A percentile compares a stretch with the other conserved stretches of the same genome.
phyloP scores from a whole-genome alignment of 2,113 vertebrate genomes.

The Elachura formosa region DNA sequence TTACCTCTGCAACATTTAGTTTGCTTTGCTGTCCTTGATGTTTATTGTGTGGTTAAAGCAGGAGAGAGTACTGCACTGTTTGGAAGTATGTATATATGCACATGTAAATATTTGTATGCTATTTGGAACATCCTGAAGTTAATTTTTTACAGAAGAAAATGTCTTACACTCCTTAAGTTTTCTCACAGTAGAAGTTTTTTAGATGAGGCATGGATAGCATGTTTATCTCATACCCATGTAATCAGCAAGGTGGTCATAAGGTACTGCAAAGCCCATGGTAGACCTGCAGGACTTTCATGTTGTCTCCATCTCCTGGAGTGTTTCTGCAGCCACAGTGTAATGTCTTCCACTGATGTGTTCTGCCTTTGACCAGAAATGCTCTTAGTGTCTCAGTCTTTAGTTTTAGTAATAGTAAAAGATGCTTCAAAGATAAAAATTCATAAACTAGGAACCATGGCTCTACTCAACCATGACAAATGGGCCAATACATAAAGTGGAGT shows the following conservation, averaged over 20 bases:
- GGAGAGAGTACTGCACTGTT: neutral
- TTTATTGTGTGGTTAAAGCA: neutral
- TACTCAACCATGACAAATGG: neutral
- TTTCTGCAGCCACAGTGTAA: neutral
- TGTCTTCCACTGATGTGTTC: neutral
- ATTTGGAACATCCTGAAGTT: neutral
- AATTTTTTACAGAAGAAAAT: neutral
- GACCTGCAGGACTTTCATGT: neutral
- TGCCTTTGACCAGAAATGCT: neutral
- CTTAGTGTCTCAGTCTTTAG: neutral
- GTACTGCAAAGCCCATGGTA: neutral
- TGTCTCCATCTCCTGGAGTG: neutral
- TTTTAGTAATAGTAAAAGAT: neutral
- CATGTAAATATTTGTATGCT: constrained; percentile 1
- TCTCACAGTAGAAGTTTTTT: neutral
- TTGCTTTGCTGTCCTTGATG: neutral
- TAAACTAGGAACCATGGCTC: neutral
- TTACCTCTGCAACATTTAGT: neutral
- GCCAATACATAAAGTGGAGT: neutral
- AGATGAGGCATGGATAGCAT: fast-evolving
- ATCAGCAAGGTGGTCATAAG: neutral
- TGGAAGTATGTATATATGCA: neutral
- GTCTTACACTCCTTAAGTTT: neutral
- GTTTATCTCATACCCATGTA: neutral
- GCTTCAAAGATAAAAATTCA: neutral